A percentile compares a stretch with the other conserved stretches of the same genome.
These are phyloP conservation scores for Drosophila barbarae DNA, from an alignment of 2,888 invertebrate genomes.

Conservation along the genomic window DNA sequence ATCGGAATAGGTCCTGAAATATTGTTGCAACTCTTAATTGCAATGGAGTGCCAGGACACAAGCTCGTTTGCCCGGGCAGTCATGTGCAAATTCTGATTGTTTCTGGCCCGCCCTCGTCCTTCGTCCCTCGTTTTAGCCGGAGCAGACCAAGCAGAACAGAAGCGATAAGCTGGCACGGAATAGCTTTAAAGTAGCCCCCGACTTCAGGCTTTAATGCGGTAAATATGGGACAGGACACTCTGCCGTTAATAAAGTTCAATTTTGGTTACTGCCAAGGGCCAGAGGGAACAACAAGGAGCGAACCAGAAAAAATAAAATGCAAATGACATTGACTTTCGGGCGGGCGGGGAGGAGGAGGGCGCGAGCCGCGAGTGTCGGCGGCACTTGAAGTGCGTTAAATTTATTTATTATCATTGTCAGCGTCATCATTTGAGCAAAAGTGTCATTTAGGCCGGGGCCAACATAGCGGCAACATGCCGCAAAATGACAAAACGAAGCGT, in stretches of 20 bases:
- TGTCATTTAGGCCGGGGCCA: slow-evolving; percentile 50
- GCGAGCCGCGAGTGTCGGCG: slow-evolving; percentile 9
- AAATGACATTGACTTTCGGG: slow-evolving; percentile 46
- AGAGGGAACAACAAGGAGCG: background rate
- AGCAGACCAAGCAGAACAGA: slow-evolving; percentile 39
- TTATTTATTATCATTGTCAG: slow-evolving; percentile 72
- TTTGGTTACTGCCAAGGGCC: slow-evolving; percentile 22
- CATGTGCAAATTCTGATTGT: slow-evolving; percentile 40
- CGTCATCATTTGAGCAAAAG: slow-evolving; percentile 57
- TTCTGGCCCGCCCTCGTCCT: slow-evolving; percentile 1
- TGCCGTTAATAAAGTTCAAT: slow-evolving; percentile 50
- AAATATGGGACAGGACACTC: slow-evolving; percentile 24
- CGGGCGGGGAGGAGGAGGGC: slow-evolving; percentile 1
- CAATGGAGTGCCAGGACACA: slow-evolving; percentile 16
- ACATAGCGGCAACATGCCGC: slow-evolving; percentile 62
- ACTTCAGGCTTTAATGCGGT: slow-evolving; percentile 12
- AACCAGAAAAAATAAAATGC: slow-evolving; percentile 35
- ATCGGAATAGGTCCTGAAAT: slow-evolving; percentile 15
- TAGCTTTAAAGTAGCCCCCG: slow-evolving; percentile 13
- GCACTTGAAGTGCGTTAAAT: slow-evolving; percentile 62
- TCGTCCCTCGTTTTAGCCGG: slow-evolving; percentile 7
- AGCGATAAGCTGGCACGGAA: slow-evolving; percentile 22
- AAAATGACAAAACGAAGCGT: slow-evolving; percentile 61
- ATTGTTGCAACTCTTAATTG: slow-evolving; percentile 41
- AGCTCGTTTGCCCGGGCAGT: slow-evolving; percentile 12